phyloP scores from a whole-genome alignment of 2,797 vertebrate species.

The Columba guinea region DNA sequence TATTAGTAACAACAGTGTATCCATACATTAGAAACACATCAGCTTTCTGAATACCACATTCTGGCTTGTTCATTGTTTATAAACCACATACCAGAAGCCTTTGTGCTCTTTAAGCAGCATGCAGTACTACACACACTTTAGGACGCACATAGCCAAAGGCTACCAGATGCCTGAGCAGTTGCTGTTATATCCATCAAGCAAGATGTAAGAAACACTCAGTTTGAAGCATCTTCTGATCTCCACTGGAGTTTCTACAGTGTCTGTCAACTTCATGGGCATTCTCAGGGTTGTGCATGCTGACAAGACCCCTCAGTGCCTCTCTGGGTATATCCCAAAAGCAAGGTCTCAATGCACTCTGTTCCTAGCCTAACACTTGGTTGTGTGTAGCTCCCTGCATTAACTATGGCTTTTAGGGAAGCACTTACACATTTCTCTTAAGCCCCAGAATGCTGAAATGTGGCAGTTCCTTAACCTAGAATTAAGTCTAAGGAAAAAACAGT shows the following conservation, averaged over 20 bases:
- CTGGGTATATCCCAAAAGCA: neutral
- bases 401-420: neutral
- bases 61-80: constrained; percentile 32
- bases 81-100: constrained; percentile 27
- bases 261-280: neutral
- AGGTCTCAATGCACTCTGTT: neutral
- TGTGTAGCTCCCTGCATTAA: neutral
- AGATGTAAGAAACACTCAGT: constrained; percentile 1
- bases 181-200: neutral
- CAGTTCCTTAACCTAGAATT: neutral
- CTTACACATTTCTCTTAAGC: neutral
- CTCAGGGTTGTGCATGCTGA: neutral
- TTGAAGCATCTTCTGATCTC: constrained; percentile 54
- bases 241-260: constrained; percentile 1
- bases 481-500: neutral
- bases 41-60: constrained; percentile 20
- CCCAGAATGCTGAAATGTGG: neutral
- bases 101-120: constrained; percentile 11
- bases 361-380: neutral
- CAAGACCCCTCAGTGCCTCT: neutral
- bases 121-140: neutral
- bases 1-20: neutral
- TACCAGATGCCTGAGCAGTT: constrained; percentile 37
- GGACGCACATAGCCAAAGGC: constrained; percentile 49
- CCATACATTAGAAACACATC: constrained; percentile 11